phyloP scores from a whole-genome alignment of 2,113 vertebrate genomes.

The Crotophaga sulcirostris region DNA sequence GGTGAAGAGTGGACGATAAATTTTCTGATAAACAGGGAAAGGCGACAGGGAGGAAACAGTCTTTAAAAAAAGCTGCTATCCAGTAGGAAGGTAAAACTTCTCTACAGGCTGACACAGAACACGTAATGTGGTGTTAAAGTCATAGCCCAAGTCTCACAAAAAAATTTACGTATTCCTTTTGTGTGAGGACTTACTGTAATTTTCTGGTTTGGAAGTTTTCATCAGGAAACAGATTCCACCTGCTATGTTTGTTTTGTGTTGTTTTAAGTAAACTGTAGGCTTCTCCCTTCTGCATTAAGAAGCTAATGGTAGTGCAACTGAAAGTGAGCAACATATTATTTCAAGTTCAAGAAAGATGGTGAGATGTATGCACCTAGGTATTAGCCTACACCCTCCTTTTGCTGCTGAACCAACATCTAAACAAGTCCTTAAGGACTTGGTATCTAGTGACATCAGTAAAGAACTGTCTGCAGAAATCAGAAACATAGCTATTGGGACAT shows the following conservation, averaged over 20 bases:
- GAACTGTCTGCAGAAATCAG: background rate
- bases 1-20: background rate
- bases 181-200: background rate
- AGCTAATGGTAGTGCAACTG: background rate
- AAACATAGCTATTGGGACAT: background rate
- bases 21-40: background rate
- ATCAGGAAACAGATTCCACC: background rate
- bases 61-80: background rate
- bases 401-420: background rate
- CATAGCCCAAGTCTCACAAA: accelerated
- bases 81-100: background rate
- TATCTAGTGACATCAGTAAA: background rate
- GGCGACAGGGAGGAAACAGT: background rate
- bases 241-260: background rate
- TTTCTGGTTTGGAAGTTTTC: background rate
- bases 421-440: background rate
- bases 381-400: background rate
- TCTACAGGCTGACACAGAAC: background rate
- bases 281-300: background rate
- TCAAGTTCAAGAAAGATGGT: background rate
- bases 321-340: background rate
- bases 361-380: background rate
- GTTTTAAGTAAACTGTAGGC: background rate
- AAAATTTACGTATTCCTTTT: background rate
- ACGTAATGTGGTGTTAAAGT: background rate